Evolutionary conservation across 2,888 invertebrate genomes (phyloP).

Genomic region (Magallana nippona): DNA sequence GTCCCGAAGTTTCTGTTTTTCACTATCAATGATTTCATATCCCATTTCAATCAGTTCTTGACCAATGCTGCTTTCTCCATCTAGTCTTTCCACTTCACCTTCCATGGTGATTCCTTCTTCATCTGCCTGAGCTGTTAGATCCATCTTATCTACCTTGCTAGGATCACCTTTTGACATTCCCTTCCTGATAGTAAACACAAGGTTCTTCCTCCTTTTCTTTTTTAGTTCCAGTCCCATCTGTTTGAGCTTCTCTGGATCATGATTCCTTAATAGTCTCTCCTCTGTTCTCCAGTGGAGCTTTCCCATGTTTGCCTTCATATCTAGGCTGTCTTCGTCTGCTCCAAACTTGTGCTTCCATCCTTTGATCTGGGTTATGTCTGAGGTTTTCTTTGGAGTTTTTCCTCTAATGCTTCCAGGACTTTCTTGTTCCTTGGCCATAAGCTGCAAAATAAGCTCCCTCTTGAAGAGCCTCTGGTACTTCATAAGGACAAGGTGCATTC

Average conservation of each 20-base stretch:
- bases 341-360: constrained; percentile 72
- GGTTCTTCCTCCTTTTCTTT: constrained; percentile 64
- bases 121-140: constrained; percentile 45
- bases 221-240: constrained; percentile 66
- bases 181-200: constrained; percentile 48
- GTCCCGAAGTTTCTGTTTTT: constrained; percentile 37
- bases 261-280: constrained; percentile 64
- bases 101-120: constrained; percentile 49
- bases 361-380: constrained; percentile 73
- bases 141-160: constrained; percentile 40
- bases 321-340: constrained; percentile 51
- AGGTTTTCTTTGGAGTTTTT: constrained; percentile 63
- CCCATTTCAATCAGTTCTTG: constrained; percentile 26
- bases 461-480: constrained; percentile 69
- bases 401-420: constrained; percentile 40
- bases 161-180: constrained; percentile 54
- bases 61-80: constrained; percentile 23
- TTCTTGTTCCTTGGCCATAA: constrained; percentile 50
- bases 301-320: constrained; percentile 56
- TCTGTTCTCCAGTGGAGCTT: constrained; percentile 68
- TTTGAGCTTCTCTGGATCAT: constrained; percentile 65
- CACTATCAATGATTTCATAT: constrained; percentile 30
- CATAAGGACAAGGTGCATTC: constrained; percentile 69
- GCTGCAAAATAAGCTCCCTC: constrained; percentile 59
- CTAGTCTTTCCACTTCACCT: constrained; percentile 25